phyloP scores from a whole-genome alignment of 2,797 vertebrate genomes.

The Remorina albescens region DNA sequence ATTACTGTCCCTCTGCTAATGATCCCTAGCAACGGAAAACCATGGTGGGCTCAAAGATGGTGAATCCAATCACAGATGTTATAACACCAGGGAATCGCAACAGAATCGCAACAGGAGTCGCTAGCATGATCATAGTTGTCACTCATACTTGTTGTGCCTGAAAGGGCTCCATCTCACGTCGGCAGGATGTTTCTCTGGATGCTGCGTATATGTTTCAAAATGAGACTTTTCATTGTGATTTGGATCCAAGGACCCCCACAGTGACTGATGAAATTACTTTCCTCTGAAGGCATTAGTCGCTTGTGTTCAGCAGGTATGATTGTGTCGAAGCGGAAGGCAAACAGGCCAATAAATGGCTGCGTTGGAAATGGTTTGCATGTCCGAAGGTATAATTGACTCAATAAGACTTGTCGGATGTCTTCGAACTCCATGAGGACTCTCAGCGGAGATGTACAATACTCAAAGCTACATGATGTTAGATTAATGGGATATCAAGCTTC shows the following conservation, averaged over 20 bases:
- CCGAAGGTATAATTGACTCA: conserved; percentile 49
- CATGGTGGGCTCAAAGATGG: conserved; percentile 39
- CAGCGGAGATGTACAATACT: conserved; percentile 10
- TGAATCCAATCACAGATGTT: conserved; percentile 68
- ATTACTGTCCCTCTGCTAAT: conserved; percentile 14
- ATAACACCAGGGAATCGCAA: conserved; percentile 63
- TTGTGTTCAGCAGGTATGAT: conserved; percentile 51
- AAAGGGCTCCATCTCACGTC: conserved; percentile 60
- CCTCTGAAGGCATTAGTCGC: conserved; percentile 44
- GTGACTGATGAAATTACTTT: conserved; percentile 61
- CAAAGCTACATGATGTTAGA: not conserved
- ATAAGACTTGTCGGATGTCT: conserved; percentile 36
- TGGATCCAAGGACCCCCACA: conserved; percentile 48
- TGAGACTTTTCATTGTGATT: conserved; percentile 61
- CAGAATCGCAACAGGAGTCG: conserved; percentile 71
- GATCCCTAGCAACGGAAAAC: conserved; percentile 31
- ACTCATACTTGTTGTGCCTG: conserved; percentile 72
- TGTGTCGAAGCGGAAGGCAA: conserved; percentile 44
- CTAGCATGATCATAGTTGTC: conserved; percentile 77
- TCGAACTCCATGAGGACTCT: conserved; percentile 39
- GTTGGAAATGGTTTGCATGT: conserved; percentile 52
- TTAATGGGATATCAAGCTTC: not conserved
- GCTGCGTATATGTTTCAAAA: conserved; percentile 53
- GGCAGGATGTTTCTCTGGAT: conserved; percentile 64
- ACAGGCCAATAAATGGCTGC: conserved; percentile 51